Conservation (phyloP, 1,140 invertebrate species). For the Euwallacea similis region DNA sequence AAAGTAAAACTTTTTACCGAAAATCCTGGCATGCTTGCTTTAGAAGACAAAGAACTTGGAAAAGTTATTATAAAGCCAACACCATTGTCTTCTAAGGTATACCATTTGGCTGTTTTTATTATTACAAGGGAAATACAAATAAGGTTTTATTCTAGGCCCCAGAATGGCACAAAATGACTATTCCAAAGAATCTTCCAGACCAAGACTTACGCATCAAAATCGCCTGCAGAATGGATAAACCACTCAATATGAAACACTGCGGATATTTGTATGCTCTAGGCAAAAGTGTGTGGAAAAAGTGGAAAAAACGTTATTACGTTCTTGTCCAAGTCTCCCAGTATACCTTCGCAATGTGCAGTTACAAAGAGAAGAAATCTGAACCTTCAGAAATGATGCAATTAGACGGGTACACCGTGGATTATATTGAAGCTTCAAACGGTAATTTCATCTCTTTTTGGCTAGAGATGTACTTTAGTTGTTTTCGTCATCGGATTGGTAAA, state of each 20-base stretch:
- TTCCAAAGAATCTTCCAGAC: conserved; percentile 92
- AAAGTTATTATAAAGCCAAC: conserved; percentile 91
- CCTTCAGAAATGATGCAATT: conserved; percentile 99
- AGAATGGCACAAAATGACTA: conserved; percentile 97
- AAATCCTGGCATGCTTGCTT: conserved; percentile 94
- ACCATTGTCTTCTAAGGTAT: conserved; percentile 84
- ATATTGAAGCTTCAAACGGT: conserved; percentile 93
- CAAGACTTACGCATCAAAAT: conserved; percentile 97
- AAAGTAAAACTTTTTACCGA: conserved; percentile 98
- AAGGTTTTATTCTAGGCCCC: conserved; percentile 64
- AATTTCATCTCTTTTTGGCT: conserved; percentile 34
- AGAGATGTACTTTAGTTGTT: background rate
- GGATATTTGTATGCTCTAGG: conserved; percentile 93
- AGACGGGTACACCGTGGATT: conserved; percentile 98
- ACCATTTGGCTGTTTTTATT: background rate
- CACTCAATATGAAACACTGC: conserved; percentile 97
- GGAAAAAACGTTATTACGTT: conserved; percentile 98
- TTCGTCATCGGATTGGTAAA: too few relatives aligned
- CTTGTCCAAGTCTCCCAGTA: conserved; percentile 99
- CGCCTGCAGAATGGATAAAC: conserved; percentile 97
- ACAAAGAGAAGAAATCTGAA: conserved; percentile 98
- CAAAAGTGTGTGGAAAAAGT: conserved; percentile 99
- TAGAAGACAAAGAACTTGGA: conserved; percentile 98
- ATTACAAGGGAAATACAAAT: background rate
- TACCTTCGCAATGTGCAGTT: conserved; percentile 99